Base-by-base conservation (phyloP, 2,797 vertebrate species). In the Labeo calbasu region DNA sequence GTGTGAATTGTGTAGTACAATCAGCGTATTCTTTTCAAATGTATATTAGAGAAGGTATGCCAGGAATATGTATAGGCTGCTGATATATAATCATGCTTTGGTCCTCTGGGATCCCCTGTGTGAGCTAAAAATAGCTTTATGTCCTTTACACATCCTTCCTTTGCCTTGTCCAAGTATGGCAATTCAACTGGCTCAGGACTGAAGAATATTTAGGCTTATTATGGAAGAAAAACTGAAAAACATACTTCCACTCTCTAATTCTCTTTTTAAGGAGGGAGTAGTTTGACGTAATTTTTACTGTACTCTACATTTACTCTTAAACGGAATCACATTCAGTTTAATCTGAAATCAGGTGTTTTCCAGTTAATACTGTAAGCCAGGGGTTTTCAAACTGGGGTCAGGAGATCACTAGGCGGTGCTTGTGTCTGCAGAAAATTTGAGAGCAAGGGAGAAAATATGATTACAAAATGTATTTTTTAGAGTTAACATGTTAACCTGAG, bases 101-200 rank as follows among this genome's bases (percentile, higher is more conserved):
- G 51, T 15, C 65, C 53, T 28, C n/a, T 48, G 79, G 53, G 68
- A 71, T 79, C 55, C 71, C 66, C 57, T 72, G 57, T 21, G 17
- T 73, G 21, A 17, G 12, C 43, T 73, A 63, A 82, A 82, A 63
- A 73, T 82, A 82, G 48, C 80, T 73, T 17, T 53, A 53, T 68
- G 88, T 66, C 48, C 80, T 68, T 78, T 83, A 79, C 69, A 79
- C 82, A 82, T 73, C 76, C 75, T 46, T 28, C 46, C 19, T 53
- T 66, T 46, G 25, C 68, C 65, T 15, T 90, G 83, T 79, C 94
- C 93, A 91, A 95, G 86, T 94, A 94, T 50, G 93, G 95, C 86
- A 88, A 90, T 86, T 86, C 77, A 70, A 28, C 88, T 91, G 88
- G 88, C 85, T 83, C 73, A 40, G 72, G 59, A 53, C 6, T 77